phyloP scores from a whole-genome alignment of 1,140 invertebrate genomes.

The Polypedilum vanderplanki region DNA sequence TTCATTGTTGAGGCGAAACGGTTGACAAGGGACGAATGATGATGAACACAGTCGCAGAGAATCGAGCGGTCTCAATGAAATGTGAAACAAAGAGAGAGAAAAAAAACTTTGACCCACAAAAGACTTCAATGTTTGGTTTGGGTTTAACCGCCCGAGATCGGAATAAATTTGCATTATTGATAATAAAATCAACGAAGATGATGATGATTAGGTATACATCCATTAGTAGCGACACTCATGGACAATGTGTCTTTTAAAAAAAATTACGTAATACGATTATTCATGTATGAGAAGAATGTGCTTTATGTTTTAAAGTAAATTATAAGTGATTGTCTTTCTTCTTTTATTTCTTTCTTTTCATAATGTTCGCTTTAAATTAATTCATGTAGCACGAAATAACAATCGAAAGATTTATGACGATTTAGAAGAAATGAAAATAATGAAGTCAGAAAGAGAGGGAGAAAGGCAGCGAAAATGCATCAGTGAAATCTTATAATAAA shows the following conservation, averaged over 20 bases:
- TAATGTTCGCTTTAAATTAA: background rate
- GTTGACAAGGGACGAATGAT: conserved; percentile 1
- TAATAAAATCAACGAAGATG: background rate
- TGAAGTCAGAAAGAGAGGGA: background rate
- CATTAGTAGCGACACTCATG: background rate
- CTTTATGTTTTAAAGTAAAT: background rate
- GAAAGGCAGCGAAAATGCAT: background rate
- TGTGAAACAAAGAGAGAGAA: background rate
- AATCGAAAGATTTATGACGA: conserved; percentile 1
- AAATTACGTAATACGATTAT: background rate
- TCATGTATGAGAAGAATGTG: background rate
- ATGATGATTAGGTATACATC: background rate
- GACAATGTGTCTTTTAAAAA: background rate
- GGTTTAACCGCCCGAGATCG: background rate
- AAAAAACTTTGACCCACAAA: conserved; percentile 17
- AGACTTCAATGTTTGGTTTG: background rate
- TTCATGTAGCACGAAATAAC: background rate
- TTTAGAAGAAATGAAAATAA: conserved; percentile 5
- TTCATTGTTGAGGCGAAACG: background rate
- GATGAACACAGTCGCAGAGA: background rate
- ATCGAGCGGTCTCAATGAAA: background rate
- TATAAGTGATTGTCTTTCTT: background rate
- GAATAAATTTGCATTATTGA: conserved; percentile 18
- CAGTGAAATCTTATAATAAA: background rate
- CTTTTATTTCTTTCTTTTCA: too few relatives aligned